Base-by-base conservation (phyloP, 2,797 vertebrate genomes). In the Anas acuta region DNA sequence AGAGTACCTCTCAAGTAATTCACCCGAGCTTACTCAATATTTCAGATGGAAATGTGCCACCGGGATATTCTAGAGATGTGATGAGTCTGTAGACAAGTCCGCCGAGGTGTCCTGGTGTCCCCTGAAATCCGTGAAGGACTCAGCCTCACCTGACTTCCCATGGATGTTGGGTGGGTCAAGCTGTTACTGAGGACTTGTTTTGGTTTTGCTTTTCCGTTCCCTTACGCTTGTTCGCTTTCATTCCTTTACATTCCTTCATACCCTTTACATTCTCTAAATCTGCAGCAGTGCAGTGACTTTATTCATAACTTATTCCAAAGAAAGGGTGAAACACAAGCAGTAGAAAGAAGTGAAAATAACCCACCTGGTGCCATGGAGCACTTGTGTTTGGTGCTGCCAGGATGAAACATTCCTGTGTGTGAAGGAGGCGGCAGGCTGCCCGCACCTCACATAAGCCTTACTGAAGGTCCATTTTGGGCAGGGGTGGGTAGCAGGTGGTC, bases 281-380 rank as follows among this genome's bases (percentile, higher is more conserved):
- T 89, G 33, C 65, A 75, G 47, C 58, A 84, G 69, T 76, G 56
- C 76, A 77, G 73, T 89, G 62, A 81, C 49, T 89, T 89, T 33
- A 60, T 60, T 85, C 43, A 56, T 85, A n/a, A 87, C 53, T 78
- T 60, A 75, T 91, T 96, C 82, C 87, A 95, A 97, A 93, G 87
- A 95, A 72, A 73, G 43, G 51, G 21, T 75, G 56, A 75, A 92
- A 49, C 14, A 92, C 89, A 91, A 43, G 58, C 81, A 91, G 76
- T 35, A 81, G 76, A 73, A 62, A 93, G 74, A 95, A 89, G 32
- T 66, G 75, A 56, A 92, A 87, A 15, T 58, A 67, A 77, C 18
- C 30, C 22, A n/a, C 21, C n/a, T 58, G 65, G 32, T 6, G 4
- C 69, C n/a, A 53, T 67, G 64, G 78, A 49, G 78, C 85, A 64